Evolutionary conservation across 2,888 invertebrate genomes (phyloP), one percentile per base, ranked within the genome.

Genomic region (Phasia obesa): DNA sequence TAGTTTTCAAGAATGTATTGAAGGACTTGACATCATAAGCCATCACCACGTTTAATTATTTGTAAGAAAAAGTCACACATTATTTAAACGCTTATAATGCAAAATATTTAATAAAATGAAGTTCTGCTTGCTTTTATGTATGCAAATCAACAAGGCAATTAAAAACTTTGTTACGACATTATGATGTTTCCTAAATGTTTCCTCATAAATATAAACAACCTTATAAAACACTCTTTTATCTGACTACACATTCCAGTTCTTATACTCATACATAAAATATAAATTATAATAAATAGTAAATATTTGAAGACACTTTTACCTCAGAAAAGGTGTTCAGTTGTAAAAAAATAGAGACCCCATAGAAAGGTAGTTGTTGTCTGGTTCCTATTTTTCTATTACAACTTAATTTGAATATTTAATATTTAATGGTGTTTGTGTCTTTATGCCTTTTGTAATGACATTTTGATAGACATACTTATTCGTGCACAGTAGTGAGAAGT

Each of bases 341-440:
- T 81, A 81, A 81, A 81, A 74, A 38, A 21, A 15, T 17, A 64
- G 23, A 23, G 3, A n/a, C 27, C 25, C 21, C 7, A 15, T n/a
- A 35, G 47, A 64, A 64, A n/a, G n/a, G n/a, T n/a, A n/a, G n/a
- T n/a, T 27, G 19, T 62, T 31, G 19, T 42, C 31, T 64, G 64
- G 64, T 19, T 35, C 11, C 2, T 51, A 75, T 70, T 70, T 73
- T 60, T 67, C 60, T 67, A 76, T 71, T 62, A 75, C 23, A 70
- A 44, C 51, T 75, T 64, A 70, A 65, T 81, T 70, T 75, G 57
- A 78, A 67, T 69, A 69, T 76, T 53, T 57, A 42, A 65, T 79
- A 55, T 17, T 13, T 23, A 15, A 2, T 42, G 42, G n/a, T 15
- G n/a, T n/a, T n/a, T n/a, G n/a, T n/a, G n/a, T n/a, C n/a, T n/a